Base-by-base conservation (phyloP, 2,888 invertebrate genomes). In the Lithophane ornitopus region DNA sequence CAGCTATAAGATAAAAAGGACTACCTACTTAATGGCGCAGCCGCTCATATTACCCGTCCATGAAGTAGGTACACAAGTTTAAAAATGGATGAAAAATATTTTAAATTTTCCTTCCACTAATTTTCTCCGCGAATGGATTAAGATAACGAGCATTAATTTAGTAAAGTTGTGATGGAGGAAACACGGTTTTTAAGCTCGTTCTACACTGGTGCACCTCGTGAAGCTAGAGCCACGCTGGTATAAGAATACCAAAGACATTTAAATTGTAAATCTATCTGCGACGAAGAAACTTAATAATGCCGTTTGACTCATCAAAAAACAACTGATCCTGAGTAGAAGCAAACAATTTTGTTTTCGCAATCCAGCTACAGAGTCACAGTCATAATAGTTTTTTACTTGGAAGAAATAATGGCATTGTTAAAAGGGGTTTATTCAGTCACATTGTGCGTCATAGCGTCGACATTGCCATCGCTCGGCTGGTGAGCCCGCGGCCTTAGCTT, bases 131-230 rank as follows among this genome's bases (percentile, higher is more conserved):
- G 28, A 74, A 83, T 63, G 66, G 65, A 72, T 77, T 81, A 74
- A 79, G 74, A 72, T 83, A 81, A 81, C 73, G 74, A 83, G 70
- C 84, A 68, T 83, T 83, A 67, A 81, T 84, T 79, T 65, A 49
- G 49, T 65, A 39, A 84, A 65, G 58, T 68, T 65, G 56, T 79
- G 70, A 71, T 71, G 70, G 34, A 65, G 74, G 46, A 63, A 79
- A 79, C 70, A 61, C 67, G 80, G 68, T 34, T 69, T n/a, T 68
- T 52, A 70, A 79, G 80, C 68, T 84, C 16, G 59, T 56, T 66
- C 22, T 82, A 84, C 70, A 74, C 65, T 74, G 72, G n/a, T 28
- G 56, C 28, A 19, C 26, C 26, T 22, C 12, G 16, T 66, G 22
- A 62, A 46, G 9, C 26, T 28, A 65, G 46, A 68, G 28, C 19